A percentile compares a stretch with the other conserved stretches of the same genome.
phyloP scores from a whole-genome alignment of 2,888 invertebrate species.

The Ditula angustiorana region DNA sequence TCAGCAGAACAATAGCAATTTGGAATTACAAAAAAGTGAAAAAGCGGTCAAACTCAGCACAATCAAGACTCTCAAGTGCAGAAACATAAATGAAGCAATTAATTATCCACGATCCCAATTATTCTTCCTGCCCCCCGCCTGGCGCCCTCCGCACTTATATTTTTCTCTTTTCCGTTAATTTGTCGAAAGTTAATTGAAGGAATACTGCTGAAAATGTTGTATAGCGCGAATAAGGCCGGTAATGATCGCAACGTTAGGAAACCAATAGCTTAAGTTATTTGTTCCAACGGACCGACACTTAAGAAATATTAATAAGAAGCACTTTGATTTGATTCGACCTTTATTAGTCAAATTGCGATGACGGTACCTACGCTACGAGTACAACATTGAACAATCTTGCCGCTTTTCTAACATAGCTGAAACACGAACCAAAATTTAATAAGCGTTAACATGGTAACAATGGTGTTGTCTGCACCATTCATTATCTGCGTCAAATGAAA shows the following conservation, averaged over 20 bases:
- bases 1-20: conserved; percentile 76
- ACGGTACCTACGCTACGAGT: not conserved
- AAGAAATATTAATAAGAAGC: not conserved
- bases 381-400: too few species aligned
- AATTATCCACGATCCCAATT: conserved; percentile 82
- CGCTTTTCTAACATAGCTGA: not conserved
- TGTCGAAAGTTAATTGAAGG: conserved; percentile 78
- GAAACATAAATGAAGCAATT: conserved; percentile 85
- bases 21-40: conserved; percentile 70
- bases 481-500: conserved; percentile 18
- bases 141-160: conserved; percentile 60
- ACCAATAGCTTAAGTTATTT: conserved; percentile 6
- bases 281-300: not conserved
- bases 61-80: conserved; percentile 82
- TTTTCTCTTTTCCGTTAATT: conserved; percentile 73
- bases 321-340: not conserved
- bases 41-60: conserved; percentile 67
- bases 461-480: conserved; percentile 9
- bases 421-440: conserved; percentile 16
- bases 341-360: not conserved
- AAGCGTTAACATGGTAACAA: conserved; percentile 1
- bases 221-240: conserved; percentile 23
- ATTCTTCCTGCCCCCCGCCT: conserved; percentile 64
- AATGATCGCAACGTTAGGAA: conserved; percentile 12
- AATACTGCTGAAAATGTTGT: conserved; percentile 60